Percentiles rank a stretch among this genome's conserved stretches.
These are phyloP conservation scores for Tetramorium parvispinum DNA, from an alignment of 1,140 invertebrate species.

Conservation along the genomic window DNA sequence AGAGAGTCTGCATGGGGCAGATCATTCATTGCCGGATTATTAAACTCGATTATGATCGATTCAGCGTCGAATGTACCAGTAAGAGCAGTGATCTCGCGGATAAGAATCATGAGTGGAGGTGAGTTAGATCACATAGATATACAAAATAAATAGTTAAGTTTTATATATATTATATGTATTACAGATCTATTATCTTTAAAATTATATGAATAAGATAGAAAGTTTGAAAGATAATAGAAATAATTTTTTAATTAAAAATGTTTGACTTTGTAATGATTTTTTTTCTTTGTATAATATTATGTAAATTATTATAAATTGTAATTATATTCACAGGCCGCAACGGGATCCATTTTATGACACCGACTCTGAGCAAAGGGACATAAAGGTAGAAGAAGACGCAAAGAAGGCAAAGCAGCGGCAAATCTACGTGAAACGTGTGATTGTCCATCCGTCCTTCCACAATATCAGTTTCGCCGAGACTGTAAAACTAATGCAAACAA, in stretches of 20 bases:
- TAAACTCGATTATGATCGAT: constrained; percentile 98
- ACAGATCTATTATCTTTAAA: background rate
- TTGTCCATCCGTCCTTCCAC: constrained; percentile 98
- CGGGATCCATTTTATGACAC: constrained; percentile 97
- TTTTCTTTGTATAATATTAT: background rate
- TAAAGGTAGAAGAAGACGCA: constrained; percentile 91
- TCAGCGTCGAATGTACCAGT: constrained; percentile 97
- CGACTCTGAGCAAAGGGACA: constrained; percentile 93
- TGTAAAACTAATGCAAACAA: constrained; percentile 94
- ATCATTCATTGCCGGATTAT: constrained; percentile 97
- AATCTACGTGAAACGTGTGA: constrained; percentile 97
- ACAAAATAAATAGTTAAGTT: background rate
- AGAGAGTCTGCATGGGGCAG: constrained; percentile 94
- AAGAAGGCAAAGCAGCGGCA: constrained; percentile 92
- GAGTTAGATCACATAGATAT: constrained; percentile 28
- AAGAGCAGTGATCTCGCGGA: constrained; percentile 97
- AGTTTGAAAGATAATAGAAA: background rate
- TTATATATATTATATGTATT: no score
- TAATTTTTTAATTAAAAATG: background rate
- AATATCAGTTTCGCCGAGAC: constrained; percentile 98
- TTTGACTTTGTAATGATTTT: background rate
- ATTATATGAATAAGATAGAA: background rate
- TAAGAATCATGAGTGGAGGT: constrained; percentile 96
- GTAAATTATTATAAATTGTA: constrained; percentile 48
- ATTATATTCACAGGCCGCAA: constrained; percentile 87